Conservation (phyloP, 2,113 vertebrate genomes). For the Rhegmatorhina hoffmannsi region DNA sequence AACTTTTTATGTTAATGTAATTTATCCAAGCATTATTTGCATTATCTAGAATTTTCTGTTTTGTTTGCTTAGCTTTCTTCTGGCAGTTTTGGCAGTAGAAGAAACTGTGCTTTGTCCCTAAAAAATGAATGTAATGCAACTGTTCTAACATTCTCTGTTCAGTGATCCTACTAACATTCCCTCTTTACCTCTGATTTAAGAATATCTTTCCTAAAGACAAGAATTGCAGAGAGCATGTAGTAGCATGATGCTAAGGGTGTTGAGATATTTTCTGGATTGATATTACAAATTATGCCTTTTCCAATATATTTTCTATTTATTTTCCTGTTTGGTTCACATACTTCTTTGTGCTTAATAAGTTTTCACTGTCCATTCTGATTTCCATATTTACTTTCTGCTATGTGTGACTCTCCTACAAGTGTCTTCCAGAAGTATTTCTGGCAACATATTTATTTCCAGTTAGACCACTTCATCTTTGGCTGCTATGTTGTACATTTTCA, state of each 20-base stretch:
- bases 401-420: neutral
- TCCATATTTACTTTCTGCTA: neutral
- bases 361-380: neutral
- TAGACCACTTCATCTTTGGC: neutral
- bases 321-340: neutral
- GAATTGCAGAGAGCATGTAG: neutral
- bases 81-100: neutral
- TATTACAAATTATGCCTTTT: neutral
- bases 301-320: neutral
- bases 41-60: neutral
- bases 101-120: neutral
- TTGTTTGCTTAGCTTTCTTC: neutral
- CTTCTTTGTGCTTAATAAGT: neutral
- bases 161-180: neutral
- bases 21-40: neutral
- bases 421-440: neutral
- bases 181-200: neutral
- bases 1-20: neutral
- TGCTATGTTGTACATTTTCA: neutral
- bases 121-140: neutral
- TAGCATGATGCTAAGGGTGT: neutral
- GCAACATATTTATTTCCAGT: slow-evolving; percentile 1
- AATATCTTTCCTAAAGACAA: neutral
- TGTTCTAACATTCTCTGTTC: neutral
- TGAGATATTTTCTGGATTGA: neutral